Base-by-base conservation (phyloP, 2,113 vertebrate species). In the Charadrius vociferus region DNA sequence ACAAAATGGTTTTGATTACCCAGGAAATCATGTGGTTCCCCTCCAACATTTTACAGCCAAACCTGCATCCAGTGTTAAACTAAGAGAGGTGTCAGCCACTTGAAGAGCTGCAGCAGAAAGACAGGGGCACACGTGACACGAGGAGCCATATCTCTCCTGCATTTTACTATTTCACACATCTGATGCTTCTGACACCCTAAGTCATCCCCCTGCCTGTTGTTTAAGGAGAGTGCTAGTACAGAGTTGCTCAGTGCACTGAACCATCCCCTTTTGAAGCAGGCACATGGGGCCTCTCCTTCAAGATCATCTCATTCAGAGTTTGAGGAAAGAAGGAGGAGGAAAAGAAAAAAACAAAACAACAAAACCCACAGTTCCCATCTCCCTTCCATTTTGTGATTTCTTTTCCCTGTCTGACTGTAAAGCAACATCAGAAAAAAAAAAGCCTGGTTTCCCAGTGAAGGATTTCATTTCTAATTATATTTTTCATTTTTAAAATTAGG, bases 401-500 rank as follows among this genome's bases (percentile, higher is more conserved):
- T 74, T 86, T 77, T 81, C n/a, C 17, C 26, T 30, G 9, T 58
- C 36, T 55, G 50, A 45, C 49, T 81, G 4, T 18, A 80, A 88
- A 66, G 21, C 12, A 83, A 36, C 17, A 71, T n/a, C 47, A 81
- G 58, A 67, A 77, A 74, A 77, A 71, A 71, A 8, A 59, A 1
- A 5, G 6, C 34, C 22, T 72, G 1, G 37, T 50, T 84, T 90
- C 65, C 34, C 14, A 58, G 10, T 39, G 30, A 92, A 93, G 8
- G 4, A 6, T 84, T 80, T 67, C 45, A 72, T 93, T 93, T 92
- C 32, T 53, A 41, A 92, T 56, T 45, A 45, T 34, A 5, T 37
- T 91, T 78, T 91, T 82, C 30, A 53, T 43, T 23, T 80, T 94
- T 91, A 68, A 95, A 90, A 95, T 72, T 55, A 77, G 26, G 81